Percentiles rank a stretch among this genome's conserved stretches.
These are phyloP conservation scores for Acanthosoma haemorrhoidale DNA, from an alignment of 2,888 invertebrate species.

Conservation along the genomic window DNA sequence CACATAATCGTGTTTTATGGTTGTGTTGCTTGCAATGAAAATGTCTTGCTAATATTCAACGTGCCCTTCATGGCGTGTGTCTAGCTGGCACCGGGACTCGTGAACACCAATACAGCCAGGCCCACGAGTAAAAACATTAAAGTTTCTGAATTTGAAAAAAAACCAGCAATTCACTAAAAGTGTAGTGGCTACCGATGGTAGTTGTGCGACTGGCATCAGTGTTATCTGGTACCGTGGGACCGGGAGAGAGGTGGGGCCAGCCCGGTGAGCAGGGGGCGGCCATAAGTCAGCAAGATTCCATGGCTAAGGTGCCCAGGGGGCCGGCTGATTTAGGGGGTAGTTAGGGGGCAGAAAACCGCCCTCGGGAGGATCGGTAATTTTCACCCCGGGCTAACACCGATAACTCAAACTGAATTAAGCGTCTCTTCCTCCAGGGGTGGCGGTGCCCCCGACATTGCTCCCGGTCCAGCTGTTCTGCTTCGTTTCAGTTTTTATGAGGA, in stretches of 20 bases:
- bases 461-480: no score
- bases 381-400: slow-evolving; percentile 7
- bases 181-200: no score
- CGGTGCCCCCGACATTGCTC: no score
- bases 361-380: not conserved
- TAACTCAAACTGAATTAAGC: slow-evolving; percentile 11
- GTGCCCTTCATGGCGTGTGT: not conserved
- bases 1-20: no score
- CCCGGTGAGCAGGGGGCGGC: not conserved
- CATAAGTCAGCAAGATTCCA: slow-evolving; percentile 1
- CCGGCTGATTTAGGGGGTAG: not conserved
- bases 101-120: not conserved
- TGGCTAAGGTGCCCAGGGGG: not conserved
- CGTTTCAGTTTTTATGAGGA: no score
- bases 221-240: no score
- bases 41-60: not conserved
- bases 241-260: not conserved
- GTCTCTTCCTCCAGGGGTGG: no score
- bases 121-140: not conserved
- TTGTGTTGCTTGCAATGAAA: no score
- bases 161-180: no score
- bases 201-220: no score
- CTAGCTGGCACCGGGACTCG: not conserved
- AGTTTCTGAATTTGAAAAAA: no score
- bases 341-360: not conserved